Base-by-base conservation (phyloP, 2,113 vertebrate species). In the Centropristis striata region DNA sequence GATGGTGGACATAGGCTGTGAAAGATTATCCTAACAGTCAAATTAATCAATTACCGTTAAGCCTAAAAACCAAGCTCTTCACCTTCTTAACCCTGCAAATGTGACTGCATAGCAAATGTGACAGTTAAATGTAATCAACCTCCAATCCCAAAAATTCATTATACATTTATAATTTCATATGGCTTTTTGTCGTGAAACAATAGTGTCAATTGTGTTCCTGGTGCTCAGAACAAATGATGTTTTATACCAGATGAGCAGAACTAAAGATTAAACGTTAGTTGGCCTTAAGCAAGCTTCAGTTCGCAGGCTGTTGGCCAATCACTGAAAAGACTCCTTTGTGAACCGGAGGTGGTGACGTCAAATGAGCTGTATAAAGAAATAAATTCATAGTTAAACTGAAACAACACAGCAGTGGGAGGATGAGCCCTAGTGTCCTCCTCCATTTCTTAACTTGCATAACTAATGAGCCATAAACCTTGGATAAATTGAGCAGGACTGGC, bases 241-340 rank as follows among this genome's bases (percentile, higher is more conserved):
- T 97, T 95, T 96, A 90, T 96, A 95, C 93, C 76, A 95, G 94
- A 95, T 16, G 93, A 96, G 96, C 96, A 97, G 96, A 99, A 99
- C 96, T 95, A 99, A 99, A 98, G 97, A 96, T 98, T 95, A 98
- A 98, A 98, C 95, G 95, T 89, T 86, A 95, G 86, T 94, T 94
- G 84, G 97, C 97, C 97, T 94, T 94, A 94, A 97, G 98, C 96
- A 54, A 96, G 95, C 95, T 95, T 94, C 90, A 93, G 93, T 96
- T 95, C 93, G 95, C 93, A 97, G 96, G 97, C 96, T 95, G 93
- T 95, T 95, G 96, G 93, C 92, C 89, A 94, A 92, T 92, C 88
- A 87, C 89, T 94, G 96, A 92, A 98, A 98, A 96, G 97, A 67
- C 82, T 86, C 87, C 96, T 96, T 99, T 98, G 97, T 99, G 90